Percentiles rank a stretch among this genome's conserved stretches.
Evolutionary conservation across 2,888 invertebrate genomes (phyloP).

Genomic region (Campoplex nolae): DNA sequence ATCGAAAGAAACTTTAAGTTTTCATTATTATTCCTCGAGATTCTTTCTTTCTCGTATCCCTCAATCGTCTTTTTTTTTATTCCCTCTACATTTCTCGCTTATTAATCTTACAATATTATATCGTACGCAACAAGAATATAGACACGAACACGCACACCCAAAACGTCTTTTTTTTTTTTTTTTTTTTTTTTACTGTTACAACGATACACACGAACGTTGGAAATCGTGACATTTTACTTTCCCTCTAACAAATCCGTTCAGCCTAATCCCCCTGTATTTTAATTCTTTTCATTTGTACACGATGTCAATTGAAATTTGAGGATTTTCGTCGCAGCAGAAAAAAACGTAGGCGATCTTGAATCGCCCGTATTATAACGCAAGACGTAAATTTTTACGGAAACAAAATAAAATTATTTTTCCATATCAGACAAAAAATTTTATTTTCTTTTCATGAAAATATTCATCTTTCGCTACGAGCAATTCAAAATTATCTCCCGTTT

Average conservation of each 20-base stretch:
- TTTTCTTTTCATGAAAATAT: too few species aligned
- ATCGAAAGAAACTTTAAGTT: slow-evolving; percentile 23
- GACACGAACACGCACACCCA: slow-evolving; percentile 80
- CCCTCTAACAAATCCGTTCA: slow-evolving; percentile 24
- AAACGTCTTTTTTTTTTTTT: slow-evolving; percentile 67
- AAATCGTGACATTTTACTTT: slow-evolving; percentile 51
- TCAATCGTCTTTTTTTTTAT: slow-evolving; percentile 19
- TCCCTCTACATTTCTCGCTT: slow-evolving; percentile 54
- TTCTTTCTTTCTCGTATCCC: slow-evolving; percentile 18
- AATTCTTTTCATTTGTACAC: background rate
- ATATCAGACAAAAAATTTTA: too few species aligned
- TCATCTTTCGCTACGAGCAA: too few species aligned
- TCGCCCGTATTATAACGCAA: too few species aligned
- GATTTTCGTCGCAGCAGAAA: too few species aligned
- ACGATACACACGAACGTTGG: slow-evolving; percentile 63
- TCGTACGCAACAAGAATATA: slow-evolving; percentile 77
- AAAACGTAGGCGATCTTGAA: too few species aligned
- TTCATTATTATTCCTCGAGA: slow-evolving; percentile 24
- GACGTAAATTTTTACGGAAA: too few species aligned
- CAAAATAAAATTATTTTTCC: too few species aligned
- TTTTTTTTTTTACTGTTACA: slow-evolving; percentile 64
- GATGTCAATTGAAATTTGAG: too few species aligned
- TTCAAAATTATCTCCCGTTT: too few species aligned
- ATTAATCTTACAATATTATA: slow-evolving; percentile 68
- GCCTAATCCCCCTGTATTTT: slow-evolving; percentile 2